Evolutionary conservation across 1,140 invertebrate species (phyloP).

Genomic region (Zaprionus inermis): DNA sequence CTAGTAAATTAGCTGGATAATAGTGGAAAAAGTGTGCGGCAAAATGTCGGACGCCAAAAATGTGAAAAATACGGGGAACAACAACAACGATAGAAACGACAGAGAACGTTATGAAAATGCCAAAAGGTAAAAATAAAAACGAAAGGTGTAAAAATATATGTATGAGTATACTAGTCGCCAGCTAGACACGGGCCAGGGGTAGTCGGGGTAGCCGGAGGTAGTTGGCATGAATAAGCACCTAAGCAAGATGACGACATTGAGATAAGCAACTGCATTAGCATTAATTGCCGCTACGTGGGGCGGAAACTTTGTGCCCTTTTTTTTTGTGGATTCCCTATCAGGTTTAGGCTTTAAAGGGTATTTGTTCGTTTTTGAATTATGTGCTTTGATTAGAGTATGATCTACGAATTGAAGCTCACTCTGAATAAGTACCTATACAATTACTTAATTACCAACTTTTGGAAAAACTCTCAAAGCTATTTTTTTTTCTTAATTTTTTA

Average conservation of each 20-base stretch:
- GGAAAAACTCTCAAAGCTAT: too few species aligned
- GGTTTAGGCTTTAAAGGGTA: not conserved
- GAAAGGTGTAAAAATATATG: conserved; percentile 37
- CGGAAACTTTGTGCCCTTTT: not conserved
- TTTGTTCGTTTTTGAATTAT: not conserved
- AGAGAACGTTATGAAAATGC: conserved; percentile 55
- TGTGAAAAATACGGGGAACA: conserved; percentile 52
- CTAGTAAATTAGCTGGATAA: conserved; percentile 81
- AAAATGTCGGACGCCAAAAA: conserved; percentile 77
- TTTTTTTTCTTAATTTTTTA: too few species aligned
- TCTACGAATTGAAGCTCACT: too few species aligned
- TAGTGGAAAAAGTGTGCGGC: conserved; percentile 75
- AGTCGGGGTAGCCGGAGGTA: not conserved
- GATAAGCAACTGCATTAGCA: conserved; percentile 70
- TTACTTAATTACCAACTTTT: too few species aligned
- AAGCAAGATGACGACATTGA: conserved; percentile 63
- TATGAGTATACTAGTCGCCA: conserved; percentile 2
- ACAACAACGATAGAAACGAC: conserved; percentile 46
- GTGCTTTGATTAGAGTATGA: too few species aligned
- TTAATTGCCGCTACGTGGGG: conserved; percentile 37
- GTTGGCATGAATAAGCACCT: conserved; percentile 50
- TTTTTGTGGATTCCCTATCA: not conserved
- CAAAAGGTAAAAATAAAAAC: conserved; percentile 51
- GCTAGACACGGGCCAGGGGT: not conserved
- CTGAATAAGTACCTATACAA: too few species aligned